These are phyloP conservation scores for Caenorhabditis wallacei DNA, from an alignment of 2,888 invertebrate genomes.

Conservation along the genomic window DNA sequence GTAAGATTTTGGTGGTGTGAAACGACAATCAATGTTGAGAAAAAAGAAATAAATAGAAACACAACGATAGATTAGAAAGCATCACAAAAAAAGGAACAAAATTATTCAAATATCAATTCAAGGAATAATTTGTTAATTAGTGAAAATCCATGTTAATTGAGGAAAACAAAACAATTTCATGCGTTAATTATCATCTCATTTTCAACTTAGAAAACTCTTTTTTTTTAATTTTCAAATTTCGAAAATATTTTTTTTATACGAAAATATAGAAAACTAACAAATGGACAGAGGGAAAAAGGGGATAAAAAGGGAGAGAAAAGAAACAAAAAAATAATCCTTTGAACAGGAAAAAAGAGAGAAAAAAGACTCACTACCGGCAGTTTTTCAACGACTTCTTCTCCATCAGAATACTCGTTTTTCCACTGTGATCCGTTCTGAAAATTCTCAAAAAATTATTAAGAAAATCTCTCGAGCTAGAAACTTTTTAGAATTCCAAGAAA, in stretches of 20 bases:
- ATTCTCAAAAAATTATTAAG: not conserved
- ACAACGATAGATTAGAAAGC: slow-evolving; percentile 19
- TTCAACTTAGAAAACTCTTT: not conserved
- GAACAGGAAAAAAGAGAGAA: not conserved
- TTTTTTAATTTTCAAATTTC: slow-evolving; percentile 2
- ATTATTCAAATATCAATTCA: not conserved
- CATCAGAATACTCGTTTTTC: slow-evolving; percentile 59
- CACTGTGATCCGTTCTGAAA: slow-evolving; percentile 53
- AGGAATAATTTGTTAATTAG: slow-evolving; percentile 15
- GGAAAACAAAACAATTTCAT: slow-evolving; percentile 17
- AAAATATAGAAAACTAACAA: not conserved
- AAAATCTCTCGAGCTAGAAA: slow-evolving; percentile 1
- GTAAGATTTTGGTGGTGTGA: slow-evolving; percentile 19
- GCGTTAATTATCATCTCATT: not conserved
- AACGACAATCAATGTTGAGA: not conserved
- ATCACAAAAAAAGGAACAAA: not conserved
- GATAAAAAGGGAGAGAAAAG: slow-evolving; percentile 6
- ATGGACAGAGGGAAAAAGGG: slow-evolving; percentile 37
- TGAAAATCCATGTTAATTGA: slow-evolving; percentile 38
- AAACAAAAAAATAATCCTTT: slow-evolving; percentile 3
- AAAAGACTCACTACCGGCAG: slow-evolving; percentile 51
- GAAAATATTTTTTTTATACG: not conserved
- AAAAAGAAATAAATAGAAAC: not conserved
- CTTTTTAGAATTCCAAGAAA: slow-evolving; percentile 10
- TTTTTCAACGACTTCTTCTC: slow-evolving; percentile 33